Conservation (phyloP, 2,113 vertebrate genomes). For the Gasterosteus aculeatus region DNA sequence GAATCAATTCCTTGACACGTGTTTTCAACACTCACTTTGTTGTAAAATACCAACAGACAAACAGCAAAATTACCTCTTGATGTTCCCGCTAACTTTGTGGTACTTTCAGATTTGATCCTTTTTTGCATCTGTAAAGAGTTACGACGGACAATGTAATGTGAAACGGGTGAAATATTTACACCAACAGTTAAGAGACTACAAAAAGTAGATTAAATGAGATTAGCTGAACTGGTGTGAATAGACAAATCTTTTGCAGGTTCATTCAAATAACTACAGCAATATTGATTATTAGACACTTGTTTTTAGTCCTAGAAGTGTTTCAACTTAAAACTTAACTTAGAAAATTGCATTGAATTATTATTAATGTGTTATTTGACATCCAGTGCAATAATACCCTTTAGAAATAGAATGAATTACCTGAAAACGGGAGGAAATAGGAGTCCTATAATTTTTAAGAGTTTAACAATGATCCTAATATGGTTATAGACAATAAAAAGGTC, state of each 20-base stretch:
- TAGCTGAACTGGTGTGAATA: conserved; percentile 1
- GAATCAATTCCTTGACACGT: not conserved
- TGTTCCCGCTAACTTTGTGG: not conserved
- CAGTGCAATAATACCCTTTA: not conserved
- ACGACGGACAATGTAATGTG: not conserved
- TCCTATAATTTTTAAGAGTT: conserved; percentile 6
- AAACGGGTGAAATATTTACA: not conserved
- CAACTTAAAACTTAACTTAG: too few relatives aligned
- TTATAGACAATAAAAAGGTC: conserved; percentile 24
- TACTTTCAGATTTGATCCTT: not conserved
- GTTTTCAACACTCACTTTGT: not conserved
- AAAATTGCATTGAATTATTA: too few relatives aligned
- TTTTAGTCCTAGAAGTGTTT: too few relatives aligned
- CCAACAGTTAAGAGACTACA: not conserved
- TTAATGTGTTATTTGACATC: not conserved
- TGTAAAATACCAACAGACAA: not conserved
- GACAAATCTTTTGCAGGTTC: not conserved
- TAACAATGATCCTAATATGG: conserved; percentile 1
- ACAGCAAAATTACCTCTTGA: not conserved
- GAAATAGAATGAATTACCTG: too few relatives aligned
- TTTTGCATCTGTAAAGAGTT: not conserved
- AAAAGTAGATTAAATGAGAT: not conserved
- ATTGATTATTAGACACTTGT: not conserved
- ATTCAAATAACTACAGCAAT: not conserved
- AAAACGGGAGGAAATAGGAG: not conserved